phyloP scores from a whole-genome alignment of 37 sponge, comb jelly and placozoan species.

The Spongia lamella region DNA sequence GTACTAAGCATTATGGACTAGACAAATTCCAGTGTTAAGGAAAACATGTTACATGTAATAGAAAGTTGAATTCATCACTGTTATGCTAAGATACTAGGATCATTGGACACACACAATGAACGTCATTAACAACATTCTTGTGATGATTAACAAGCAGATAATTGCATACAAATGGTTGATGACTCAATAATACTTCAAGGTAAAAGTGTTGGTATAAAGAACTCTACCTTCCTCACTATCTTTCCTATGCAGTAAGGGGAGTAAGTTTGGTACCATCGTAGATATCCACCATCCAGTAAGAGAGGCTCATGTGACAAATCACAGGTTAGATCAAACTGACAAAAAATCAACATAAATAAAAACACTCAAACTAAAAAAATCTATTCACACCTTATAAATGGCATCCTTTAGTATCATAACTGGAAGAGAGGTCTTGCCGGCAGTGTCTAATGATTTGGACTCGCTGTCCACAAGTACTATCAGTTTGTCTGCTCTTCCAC shows the following conservation, averaged over 20 bases:
- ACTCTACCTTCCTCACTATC: not conserved
- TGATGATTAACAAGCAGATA: no score
- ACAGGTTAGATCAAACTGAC: conserved; percentile 34
- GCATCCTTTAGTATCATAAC: conserved; percentile 42
- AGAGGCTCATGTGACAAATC: conserved; percentile 27
- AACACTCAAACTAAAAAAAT: not conserved
- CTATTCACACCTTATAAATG: conserved; percentile 42
- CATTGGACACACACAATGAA: no score
- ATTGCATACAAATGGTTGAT: no score
- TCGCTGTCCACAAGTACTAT: conserved; percentile 51
- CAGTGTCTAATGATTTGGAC: not conserved
- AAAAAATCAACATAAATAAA: not conserved
- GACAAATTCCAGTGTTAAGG: no score
- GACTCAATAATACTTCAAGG: no score
- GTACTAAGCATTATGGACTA: no score
- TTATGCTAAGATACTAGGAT: no score
- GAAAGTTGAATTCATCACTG: no score
- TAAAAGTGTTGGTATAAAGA: no score
- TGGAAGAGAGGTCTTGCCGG: not conserved
- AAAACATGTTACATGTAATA: no score
- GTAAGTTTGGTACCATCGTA: conserved; percentile 66
- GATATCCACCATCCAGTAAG: conserved; percentile 79
- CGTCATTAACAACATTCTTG: no score
- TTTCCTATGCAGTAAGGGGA: conserved; percentile 57
- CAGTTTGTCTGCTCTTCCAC: conserved; percentile 21